A percentile compares a stretch with the other conserved stretches of the same genome.
phyloP scores from a whole-genome alignment of 2,888 invertebrate genomes.

The Melinaea menophilus region DNA sequence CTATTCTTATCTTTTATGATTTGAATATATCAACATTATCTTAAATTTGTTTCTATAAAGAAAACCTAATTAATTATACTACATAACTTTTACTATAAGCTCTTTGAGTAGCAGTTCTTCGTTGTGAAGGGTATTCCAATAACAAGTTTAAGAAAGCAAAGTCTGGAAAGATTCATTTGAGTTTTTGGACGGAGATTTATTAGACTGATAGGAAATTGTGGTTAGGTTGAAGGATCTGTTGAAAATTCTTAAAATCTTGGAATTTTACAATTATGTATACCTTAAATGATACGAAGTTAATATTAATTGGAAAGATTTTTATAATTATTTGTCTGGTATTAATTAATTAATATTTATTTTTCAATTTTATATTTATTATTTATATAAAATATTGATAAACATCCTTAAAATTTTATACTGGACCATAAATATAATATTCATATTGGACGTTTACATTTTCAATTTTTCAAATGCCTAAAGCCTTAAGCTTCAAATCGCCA shows the following conservation, averaged over 20 bases:
- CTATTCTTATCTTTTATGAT: too few relatives aligned
- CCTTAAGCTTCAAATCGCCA: neutral
- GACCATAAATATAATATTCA: neutral
- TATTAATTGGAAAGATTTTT: too few relatives aligned
- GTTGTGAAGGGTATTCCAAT: neutral
- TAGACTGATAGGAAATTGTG: neutral
- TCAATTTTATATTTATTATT: too few relatives aligned
- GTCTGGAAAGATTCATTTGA: neutral
- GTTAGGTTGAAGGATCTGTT: neutral
- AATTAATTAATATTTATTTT: too few relatives aligned
- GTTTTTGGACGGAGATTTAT: slow-evolving; percentile 2
- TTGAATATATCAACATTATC: neutral
- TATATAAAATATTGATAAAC: too few relatives aligned
- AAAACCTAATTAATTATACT: neutral
- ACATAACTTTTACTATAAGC: neutral
- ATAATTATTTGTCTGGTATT: too few relatives aligned
- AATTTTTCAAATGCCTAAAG: neutral
- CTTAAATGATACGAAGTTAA: too few relatives aligned
- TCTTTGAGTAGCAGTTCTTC: neutral
- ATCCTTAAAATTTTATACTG: too few relatives aligned
- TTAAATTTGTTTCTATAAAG: neutral
- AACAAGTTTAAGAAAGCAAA: neutral
- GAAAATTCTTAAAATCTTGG: neutral
- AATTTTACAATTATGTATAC: neutral
- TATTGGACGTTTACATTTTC: neutral